These are phyloP conservation scores for Argyresthia goedartella DNA, from an alignment of 2,888 invertebrate genomes.

Conservation along the genomic window DNA sequence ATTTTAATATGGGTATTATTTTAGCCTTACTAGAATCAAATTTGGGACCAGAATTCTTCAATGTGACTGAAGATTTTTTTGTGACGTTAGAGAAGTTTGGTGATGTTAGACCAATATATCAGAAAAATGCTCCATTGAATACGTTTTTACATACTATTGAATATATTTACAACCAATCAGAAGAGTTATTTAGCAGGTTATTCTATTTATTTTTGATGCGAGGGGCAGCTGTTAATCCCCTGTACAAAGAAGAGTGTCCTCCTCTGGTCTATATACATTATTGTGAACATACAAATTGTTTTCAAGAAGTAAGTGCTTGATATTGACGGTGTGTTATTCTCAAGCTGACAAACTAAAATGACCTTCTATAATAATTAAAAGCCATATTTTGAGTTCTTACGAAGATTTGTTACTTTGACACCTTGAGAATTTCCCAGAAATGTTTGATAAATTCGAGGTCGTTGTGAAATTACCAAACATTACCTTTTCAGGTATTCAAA, in stretches of 20 bases:
- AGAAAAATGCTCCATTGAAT: slow-evolving; percentile 45
- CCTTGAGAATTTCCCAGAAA: too few species aligned
- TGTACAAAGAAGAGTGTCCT: slow-evolving; percentile 47
- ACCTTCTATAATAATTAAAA: too few species aligned
- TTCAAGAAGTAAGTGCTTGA: slow-evolving; percentile 43
- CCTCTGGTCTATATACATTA: slow-evolving; percentile 55
- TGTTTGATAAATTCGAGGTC: too few species aligned
- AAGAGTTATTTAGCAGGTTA: slow-evolving; percentile 42
- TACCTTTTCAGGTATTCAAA: slow-evolving; percentile 39
- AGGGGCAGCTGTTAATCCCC: slow-evolving; percentile 48
- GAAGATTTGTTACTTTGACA: too few species aligned
- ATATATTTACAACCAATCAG: slow-evolving; percentile 45
- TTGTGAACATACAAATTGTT: slow-evolving; percentile 35
- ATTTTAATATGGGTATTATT: slow-evolving; percentile 50
- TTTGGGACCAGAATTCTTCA: slow-evolving; percentile 51
- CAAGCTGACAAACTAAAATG: too few species aligned
- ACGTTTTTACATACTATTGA: slow-evolving; percentile 50
- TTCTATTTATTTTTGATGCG: slow-evolving; percentile 49
- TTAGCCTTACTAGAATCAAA: slow-evolving; percentile 43
- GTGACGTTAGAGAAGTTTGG: slow-evolving; percentile 32
- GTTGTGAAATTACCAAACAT: too few species aligned
- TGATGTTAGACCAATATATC: slow-evolving; percentile 31
- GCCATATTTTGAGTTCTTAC: too few species aligned
- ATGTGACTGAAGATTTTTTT: slow-evolving; percentile 37
- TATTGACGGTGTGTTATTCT: too few species aligned